phyloP scores from a whole-genome alignment of 2,888 invertebrate genomes.

The Morpho deidamia region DNA sequence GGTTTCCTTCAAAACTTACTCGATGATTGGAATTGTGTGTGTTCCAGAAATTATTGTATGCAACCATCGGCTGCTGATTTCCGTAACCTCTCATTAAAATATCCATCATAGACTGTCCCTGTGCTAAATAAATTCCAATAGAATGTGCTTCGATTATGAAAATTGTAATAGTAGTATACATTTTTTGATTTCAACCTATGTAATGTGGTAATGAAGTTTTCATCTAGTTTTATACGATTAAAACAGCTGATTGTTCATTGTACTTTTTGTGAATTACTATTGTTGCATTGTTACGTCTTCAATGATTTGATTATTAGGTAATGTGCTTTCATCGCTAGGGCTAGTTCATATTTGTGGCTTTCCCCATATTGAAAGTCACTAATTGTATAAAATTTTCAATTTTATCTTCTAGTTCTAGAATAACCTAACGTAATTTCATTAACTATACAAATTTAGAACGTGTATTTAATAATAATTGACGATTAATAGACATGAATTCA shows the following conservation, averaged over 20 bases:
- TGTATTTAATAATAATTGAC: no score
- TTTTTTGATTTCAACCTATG: conserved; percentile 1
- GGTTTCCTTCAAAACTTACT: neutral
- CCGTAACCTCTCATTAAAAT: neutral
- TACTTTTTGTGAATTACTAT: conserved; percentile 1
- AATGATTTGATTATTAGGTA: no score
- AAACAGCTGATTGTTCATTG: conserved; percentile 4
- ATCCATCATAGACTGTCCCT: conserved; percentile 2
- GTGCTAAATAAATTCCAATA: neutral
- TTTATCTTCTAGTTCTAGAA: no score
- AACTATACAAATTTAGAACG: no score
- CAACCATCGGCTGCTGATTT: neutral
- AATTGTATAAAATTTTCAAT: no score
- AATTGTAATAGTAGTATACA: conserved; percentile 1
- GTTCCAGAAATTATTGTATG: neutral
- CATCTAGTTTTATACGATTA: neutral
- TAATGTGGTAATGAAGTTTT: neutral
- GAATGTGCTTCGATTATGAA: neutral
- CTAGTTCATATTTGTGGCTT: no score
- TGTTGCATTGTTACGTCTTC: neutral
- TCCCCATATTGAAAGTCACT: no score
- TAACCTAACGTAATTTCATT: no score
- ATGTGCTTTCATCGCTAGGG: no score
- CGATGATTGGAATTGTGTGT: neutral
- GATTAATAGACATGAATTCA: no score